Evolutionary conservation across 2,888 invertebrate genomes (phyloP).

Genomic region (Euspilapteryx auroguttella): DNA sequence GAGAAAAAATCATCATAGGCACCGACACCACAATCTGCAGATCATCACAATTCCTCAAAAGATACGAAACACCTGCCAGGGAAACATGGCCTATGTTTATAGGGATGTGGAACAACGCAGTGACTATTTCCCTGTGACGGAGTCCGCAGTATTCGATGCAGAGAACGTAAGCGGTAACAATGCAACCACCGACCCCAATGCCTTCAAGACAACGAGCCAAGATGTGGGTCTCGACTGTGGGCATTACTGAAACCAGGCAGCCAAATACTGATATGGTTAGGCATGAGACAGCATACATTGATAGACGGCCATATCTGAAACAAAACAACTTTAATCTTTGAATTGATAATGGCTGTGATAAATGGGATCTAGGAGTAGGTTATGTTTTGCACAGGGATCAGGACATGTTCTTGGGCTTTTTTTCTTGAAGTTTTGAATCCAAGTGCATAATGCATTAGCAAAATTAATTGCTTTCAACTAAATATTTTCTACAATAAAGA

Average conservation of each 20-base stretch:
- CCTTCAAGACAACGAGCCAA: conserved; percentile 31
- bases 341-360: conserved; percentile 7
- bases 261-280: conserved; percentile 19
- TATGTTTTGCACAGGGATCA: no score
- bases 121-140: conserved; percentile 23
- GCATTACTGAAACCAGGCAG: conserved; percentile 23
- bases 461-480: no score
- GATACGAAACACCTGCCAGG: conserved; percentile 27
- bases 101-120: conserved; percentile 31
- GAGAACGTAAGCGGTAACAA: conserved; percentile 32
- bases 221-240: conserved; percentile 16
- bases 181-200: conserved; percentile 25
- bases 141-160: conserved; percentile 29
- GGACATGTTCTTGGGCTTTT: no score
- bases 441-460: no score
- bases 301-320: conserved; percentile 30
- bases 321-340: conserved; percentile 4
- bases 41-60: conserved; percentile 23
- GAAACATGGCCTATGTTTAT: conserved; percentile 28
- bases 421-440: no score
- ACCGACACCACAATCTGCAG: conserved; percentile 29
- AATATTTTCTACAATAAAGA: no score
- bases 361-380: no score
- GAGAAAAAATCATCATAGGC: conserved; percentile 22
- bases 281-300: conserved; percentile 16